These are phyloP conservation scores for Lutjanus campechanus DNA, from an alignment of 2,797 vertebrate genomes.

Conservation along the genomic window DNA sequence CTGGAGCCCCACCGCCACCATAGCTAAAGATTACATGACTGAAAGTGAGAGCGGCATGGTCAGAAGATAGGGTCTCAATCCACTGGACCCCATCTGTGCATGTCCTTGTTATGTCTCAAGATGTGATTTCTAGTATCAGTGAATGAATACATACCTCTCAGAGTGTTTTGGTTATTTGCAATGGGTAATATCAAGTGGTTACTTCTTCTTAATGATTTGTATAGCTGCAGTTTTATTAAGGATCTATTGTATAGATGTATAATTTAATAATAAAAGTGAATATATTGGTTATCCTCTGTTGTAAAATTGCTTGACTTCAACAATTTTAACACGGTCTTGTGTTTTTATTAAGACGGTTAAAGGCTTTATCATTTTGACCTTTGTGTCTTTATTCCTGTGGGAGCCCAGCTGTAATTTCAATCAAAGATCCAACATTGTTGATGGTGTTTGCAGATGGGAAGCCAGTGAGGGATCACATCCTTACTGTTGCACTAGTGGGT, in stretches of 20 bases:
- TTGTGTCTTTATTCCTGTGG: neutral
- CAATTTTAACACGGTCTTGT: neutral
- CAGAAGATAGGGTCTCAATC: conserved; percentile 16
- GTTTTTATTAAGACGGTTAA: neutral
- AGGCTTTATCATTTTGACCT: neutral
- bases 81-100: conserved; percentile 58
- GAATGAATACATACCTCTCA: conserved; percentile 74
- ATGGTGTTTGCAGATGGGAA: neutral
- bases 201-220: conserved; percentile 80
- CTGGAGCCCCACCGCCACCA: neutral
- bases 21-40: neutral
- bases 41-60: conserved; percentile 27
- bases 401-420: neutral
- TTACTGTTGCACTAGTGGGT: neutral
- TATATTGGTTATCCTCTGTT: conserved; percentile 69
- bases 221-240: conserved; percentile 84
- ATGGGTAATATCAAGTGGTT: conserved; percentile 70
- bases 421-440: neutral
- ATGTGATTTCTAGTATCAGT: conserved; percentile 63
- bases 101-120: conserved; percentile 66
- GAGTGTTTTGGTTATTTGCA: conserved; percentile 70
- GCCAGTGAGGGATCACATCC: neutral
- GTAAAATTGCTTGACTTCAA: conserved; percentile 28
- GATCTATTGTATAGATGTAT: conserved; percentile 85
- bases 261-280: conserved; percentile 84